Conservation (phyloP, 2,113 vertebrate genomes). For the Nothoprocta perdicaria region DNA sequence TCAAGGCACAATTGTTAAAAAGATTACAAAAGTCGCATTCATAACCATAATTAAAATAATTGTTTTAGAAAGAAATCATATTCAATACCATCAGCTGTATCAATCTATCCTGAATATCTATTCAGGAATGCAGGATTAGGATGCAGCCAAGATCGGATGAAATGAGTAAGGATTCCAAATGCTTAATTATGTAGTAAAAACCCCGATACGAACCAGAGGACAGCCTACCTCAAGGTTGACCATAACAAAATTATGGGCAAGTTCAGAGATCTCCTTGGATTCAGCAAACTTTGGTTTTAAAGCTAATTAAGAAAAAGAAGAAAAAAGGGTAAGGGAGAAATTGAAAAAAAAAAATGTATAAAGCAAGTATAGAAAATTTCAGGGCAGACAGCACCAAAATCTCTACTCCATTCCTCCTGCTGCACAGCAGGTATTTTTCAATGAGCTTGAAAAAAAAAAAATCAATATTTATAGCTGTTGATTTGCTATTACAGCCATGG, state of each 20-base stretch:
- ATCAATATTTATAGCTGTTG: neutral
- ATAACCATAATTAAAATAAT: neutral
- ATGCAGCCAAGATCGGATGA: slow-evolving; percentile 1
- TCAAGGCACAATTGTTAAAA: neutral
- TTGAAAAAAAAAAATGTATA: neutral
- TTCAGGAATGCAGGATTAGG: neutral
- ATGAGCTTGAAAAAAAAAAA: neutral
- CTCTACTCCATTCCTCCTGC: neutral
- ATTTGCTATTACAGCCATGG: neutral
- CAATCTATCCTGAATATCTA: neutral
- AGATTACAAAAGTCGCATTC: neutral
- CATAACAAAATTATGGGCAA: slow-evolving; percentile 98
- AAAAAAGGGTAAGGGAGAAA: neutral
- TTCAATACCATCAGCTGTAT: neutral
- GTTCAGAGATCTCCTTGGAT: slow-evolving; percentile 96
- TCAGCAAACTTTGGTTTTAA: slow-evolving; percentile 97
- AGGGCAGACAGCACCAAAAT: neutral
- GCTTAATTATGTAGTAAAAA: neutral
- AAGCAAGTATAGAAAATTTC: neutral
- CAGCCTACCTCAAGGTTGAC: slow-evolving; percentile 93
- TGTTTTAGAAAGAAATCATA: no score
- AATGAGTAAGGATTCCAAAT: slow-evolving; percentile 1
- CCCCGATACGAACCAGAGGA: neutral
- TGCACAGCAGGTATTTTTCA: neutral
- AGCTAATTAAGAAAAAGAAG: slow-evolving; percentile 71